Base-by-base conservation (phyloP, 2,888 invertebrate species). In the Agrotis clavis region DNA sequence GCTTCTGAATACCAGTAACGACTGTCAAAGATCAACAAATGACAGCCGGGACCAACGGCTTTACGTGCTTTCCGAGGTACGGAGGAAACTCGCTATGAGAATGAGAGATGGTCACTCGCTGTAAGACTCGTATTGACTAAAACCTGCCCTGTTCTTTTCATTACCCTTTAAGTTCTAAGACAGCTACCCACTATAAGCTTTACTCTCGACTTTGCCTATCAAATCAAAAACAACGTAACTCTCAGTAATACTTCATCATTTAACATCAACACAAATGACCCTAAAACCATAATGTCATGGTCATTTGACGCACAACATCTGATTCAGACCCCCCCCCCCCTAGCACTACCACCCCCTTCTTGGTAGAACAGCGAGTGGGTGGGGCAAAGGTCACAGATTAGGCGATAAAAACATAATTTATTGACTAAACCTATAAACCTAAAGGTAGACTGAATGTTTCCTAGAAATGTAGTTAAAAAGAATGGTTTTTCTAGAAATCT, bases 261-360 rank as follows among this genome's bases (percentile, higher is more conserved):
- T 19, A 21, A 9, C 50, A 64, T 30, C 21, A 65, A 45, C 48
- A 62, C 6, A 61, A 74, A 56, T 5, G 19, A 16, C 67, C 54
- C 4, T 35, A 4, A 48, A n/a, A 53, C 35, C 30, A 48, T 54
- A 80, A 80, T 78, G 80, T 82, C 80, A 80, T 1, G 83, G 81
- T 9, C 74, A 21, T 7, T 60, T 79, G 81, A 81, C 9, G 79
- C 83, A 81, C 45, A 66, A 66, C 62, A 71, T 53, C 74, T 64
- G 80, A 74, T 62, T 74, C 81, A 79, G 11, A 14, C 9, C 13
- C 4, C 45, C 14, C n/a, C n/a, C 13, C 14, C 13, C 47, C 9
- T 9, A 35, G 35, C 41, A 41, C 41, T 11, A 41, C 1, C 1
- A 35, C 9, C 45, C 19, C 62, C 25, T 21, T 7, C 51, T 30